Percentiles rank a stretch among this genome's conserved stretches.
Evolutionary conservation across 2,113 vertebrate species (phyloP).

Genomic region (Athene noctua): DNA sequence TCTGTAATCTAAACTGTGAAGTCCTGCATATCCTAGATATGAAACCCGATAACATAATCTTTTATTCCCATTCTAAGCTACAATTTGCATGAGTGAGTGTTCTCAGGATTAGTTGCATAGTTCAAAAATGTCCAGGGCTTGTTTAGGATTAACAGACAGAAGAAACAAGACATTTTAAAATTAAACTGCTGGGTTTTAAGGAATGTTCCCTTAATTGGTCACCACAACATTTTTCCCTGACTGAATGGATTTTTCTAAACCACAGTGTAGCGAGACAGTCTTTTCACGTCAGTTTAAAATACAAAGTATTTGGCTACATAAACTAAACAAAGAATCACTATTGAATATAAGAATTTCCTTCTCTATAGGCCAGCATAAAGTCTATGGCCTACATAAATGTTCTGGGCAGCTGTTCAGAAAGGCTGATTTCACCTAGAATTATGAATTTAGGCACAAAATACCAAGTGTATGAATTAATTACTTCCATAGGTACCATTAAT

Average conservation of each 20-base stretch:
- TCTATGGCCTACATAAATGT: background rate
- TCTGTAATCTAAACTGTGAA: constrained; percentile 4
- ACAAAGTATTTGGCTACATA: constrained; percentile 14
- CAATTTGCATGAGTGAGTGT: constrained; percentile 11
- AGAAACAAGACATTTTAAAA: constrained; percentile 38
- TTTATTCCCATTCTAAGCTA: constrained; percentile 23
- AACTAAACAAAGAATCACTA: background rate
- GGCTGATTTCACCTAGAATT: background rate
- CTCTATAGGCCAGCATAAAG: background rate
- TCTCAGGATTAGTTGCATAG: constrained; percentile 20
- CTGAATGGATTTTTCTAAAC: constrained; percentile 37
- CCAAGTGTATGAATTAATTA: background rate
- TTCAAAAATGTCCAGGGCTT: constrained; percentile 18
- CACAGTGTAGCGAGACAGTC: background rate
- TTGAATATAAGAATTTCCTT: background rate
- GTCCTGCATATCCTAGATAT: background rate
- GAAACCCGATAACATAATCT: constrained; percentile 17
- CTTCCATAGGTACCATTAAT: background rate
- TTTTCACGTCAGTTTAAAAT: constrained; percentile 17
- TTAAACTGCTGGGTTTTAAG: constrained; percentile 9
- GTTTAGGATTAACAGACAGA: constrained; percentile 37
- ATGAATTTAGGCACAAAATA: background rate
- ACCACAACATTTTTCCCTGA: background rate
- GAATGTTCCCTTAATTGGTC: background rate
- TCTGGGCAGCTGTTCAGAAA: background rate